Conservation (phyloP, 2,797 vertebrate genomes). For the Onychomys leucogaster region DNA sequence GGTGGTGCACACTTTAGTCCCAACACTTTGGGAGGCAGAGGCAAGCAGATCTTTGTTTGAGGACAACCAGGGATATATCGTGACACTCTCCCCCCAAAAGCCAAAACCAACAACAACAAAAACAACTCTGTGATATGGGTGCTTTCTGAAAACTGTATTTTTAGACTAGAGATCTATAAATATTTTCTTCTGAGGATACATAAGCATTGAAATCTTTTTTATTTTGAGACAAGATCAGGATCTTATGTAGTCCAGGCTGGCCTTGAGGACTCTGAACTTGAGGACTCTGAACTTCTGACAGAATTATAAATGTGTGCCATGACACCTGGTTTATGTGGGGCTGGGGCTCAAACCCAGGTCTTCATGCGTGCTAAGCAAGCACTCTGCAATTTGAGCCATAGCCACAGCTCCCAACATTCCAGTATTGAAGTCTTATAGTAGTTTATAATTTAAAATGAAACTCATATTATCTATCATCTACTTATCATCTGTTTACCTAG, state of each 20-base stretch:
- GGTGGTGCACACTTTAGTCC: neutral
- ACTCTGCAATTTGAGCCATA: neutral
- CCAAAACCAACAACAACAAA: neutral
- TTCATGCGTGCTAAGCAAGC: neutral
- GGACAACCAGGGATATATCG: neutral
- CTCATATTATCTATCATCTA: neutral
- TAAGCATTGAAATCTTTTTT: neutral
- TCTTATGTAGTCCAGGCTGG: neutral
- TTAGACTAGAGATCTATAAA: neutral
- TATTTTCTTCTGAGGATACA: slow-evolving; percentile 55
- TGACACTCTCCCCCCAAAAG: neutral
- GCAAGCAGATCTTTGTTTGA: neutral
- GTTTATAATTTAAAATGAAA: slow-evolving; percentile 42
- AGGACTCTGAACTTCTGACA: neutral
- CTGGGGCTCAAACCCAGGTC: neutral
- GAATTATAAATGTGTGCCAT: neutral
- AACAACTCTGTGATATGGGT: neutral
- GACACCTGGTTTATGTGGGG: neutral
- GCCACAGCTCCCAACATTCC: neutral
- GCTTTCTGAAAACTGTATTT: neutral
- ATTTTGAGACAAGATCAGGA: neutral
- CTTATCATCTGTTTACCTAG: neutral
- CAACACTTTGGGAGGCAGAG: neutral
- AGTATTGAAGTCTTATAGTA: neutral
- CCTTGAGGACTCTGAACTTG: neutral